Percentiles rank a stretch among this genome's conserved stretches.
phyloP scores from a whole-genome alignment of 1,140 invertebrate genomes.

The Wasmannia auropunctata region DNA sequence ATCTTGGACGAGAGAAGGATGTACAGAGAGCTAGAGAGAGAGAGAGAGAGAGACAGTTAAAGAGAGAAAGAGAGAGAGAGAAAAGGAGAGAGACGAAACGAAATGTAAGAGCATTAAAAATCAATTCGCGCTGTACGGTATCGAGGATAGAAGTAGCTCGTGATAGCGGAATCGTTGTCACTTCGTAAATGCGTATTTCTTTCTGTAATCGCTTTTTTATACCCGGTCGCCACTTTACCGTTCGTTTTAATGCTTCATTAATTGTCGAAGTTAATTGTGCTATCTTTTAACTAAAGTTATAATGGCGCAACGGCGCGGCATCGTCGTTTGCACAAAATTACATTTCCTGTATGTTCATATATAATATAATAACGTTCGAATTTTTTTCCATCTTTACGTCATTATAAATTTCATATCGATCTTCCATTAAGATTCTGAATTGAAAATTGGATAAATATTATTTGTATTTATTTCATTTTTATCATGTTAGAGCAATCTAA shows the following conservation, averaged over 20 bases:
- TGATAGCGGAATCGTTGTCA: constrained; percentile 39
- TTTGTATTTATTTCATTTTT: not conserved
- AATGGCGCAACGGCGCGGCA: not conserved
- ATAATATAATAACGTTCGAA: not conserved
- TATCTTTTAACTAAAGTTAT: constrained; percentile 27
- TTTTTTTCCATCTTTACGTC: not conserved
- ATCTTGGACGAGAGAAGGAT: not conserved
- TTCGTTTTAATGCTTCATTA: constrained; percentile 48
- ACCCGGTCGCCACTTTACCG: constrained; percentile 26
- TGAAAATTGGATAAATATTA: not conserved
- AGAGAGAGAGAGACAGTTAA: not conserved
- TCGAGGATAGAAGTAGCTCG: not conserved
- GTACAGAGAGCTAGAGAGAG: not conserved
- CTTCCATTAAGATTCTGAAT: too few relatives aligned
- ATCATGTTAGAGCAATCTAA: not conserved
- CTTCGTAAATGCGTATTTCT: constrained; percentile 25
- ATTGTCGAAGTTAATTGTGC: constrained; percentile 37
- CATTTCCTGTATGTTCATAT: not conserved
- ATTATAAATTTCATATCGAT: too few relatives aligned
- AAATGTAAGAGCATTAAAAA: constrained; percentile 65
- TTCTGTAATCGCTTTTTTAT: constrained; percentile 28
- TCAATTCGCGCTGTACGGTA: constrained; percentile 61
- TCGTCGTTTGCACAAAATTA: not conserved
- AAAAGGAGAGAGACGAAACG: not conserved
- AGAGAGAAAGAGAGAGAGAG: not conserved